phyloP scores from a whole-genome alignment of 1,140 invertebrate genomes.

The Drosophila ananassae region DNA sequence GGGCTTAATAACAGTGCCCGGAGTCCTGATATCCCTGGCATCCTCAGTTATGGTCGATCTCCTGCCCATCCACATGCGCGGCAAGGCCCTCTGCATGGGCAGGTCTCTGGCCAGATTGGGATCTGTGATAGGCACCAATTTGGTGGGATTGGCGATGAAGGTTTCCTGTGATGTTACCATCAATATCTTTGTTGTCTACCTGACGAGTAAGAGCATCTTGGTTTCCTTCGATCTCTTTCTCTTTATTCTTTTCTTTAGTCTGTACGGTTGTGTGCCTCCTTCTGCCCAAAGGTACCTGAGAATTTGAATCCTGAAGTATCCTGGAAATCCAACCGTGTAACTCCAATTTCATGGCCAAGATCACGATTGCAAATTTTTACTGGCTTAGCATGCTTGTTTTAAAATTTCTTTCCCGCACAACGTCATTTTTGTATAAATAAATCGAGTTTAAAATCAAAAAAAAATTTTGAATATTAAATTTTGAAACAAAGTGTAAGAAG shows the following conservation, averaged over 20 bases:
- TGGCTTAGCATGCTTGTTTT: neutral
- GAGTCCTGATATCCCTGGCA: conserved; percentile 14
- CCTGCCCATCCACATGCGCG: conserved; percentile 20
- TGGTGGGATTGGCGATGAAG: conserved; percentile 15
- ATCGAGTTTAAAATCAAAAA: neutral
- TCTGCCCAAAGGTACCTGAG: neutral
- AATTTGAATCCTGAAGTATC: neutral
- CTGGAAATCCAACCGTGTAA: neutral
- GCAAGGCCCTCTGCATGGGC: conserved; percentile 14
- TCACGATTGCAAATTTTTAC: too few species aligned
- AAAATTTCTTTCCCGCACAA: neutral
- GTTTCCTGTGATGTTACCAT: conserved; percentile 13
- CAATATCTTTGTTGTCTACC: conserved; percentile 11
- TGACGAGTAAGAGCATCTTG: conserved; percentile 5
- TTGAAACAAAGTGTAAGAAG: neutral
- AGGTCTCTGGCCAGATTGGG: conserved; percentile 11
- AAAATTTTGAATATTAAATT: too few species aligned
- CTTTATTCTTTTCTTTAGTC: neutral
- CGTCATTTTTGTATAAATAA: neutral
- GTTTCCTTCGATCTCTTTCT: neutral
- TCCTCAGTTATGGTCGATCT: conserved; percentile 8
- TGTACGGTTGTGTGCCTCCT: neutral
- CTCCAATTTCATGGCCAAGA: neutral
- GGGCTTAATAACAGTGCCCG: conserved; percentile 4
- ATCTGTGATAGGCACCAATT: neutral